Conservation (phyloP, 2,113 vertebrate genomes). For the Scytalopus superciliaris region DNA sequence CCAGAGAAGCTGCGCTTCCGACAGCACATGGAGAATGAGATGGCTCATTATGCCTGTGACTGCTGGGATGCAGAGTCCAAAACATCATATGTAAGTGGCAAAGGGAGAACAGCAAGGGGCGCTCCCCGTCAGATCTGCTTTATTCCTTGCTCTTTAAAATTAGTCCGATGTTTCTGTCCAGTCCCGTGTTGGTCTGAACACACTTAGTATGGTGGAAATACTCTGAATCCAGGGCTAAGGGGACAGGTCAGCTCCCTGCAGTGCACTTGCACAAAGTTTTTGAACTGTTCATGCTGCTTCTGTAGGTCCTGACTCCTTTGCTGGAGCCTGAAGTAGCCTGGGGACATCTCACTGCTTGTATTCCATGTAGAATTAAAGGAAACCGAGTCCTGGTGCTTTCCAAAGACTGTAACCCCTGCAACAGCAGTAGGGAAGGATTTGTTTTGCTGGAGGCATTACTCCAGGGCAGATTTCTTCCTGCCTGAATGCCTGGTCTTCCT, state of each 20-base stretch:
- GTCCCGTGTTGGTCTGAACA: accelerated
- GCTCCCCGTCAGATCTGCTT: background rate
- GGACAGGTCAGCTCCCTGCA: background rate
- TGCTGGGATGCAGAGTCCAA: slow-evolving; percentile 99
- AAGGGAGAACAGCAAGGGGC: background rate
- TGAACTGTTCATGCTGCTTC: background rate
- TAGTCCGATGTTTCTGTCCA: background rate
- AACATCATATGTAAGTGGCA: slow-evolving; percentile 90
- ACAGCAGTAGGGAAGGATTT: background rate
- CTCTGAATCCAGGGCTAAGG: background rate
- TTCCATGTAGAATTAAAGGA: background rate
- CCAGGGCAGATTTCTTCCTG: background rate
- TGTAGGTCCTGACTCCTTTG: background rate
- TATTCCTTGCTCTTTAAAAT: background rate
- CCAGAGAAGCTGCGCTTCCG: slow-evolving; percentile 97
- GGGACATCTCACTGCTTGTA: background rate
- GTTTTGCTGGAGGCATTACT: background rate
- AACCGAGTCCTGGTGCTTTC: background rate
- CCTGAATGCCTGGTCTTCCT: background rate
- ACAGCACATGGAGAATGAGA: slow-evolving; percentile 99
- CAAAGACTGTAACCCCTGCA: background rate
- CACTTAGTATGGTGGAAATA: background rate
- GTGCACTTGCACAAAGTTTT: background rate
- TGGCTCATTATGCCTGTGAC: slow-evolving; percentile 99
- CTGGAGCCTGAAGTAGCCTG: background rate